These are phyloP conservation scores for Spinus olivaceus DNA, from an alignment of 2,797 vertebrate genomes.

Conservation along the genomic window DNA sequence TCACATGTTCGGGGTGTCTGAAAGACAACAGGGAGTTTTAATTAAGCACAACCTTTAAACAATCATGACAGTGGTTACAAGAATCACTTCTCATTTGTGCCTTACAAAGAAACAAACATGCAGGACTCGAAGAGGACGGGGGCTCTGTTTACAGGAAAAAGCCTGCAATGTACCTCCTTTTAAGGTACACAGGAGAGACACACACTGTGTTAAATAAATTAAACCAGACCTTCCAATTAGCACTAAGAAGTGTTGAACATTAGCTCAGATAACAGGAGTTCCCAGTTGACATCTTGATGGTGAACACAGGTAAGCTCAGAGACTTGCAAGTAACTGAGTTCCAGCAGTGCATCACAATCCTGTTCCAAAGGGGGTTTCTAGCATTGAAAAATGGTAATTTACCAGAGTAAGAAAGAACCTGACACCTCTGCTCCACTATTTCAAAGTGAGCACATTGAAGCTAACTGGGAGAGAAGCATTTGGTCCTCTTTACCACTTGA, in stretches of 20 bases:
- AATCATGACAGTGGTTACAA: background rate
- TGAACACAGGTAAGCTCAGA: background rate
- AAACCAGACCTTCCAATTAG: background rate
- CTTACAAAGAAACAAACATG: background rate
- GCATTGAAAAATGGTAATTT: background rate
- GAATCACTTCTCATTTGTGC: background rate
- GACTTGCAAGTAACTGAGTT: background rate
- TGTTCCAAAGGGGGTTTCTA: background rate
- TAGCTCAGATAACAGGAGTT: background rate
- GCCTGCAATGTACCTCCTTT: background rate
- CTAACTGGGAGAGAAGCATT: background rate
- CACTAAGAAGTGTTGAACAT: background rate
- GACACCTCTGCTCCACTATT: background rate
- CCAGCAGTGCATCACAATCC: background rate
- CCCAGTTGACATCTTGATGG: background rate
- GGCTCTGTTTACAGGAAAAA: background rate
- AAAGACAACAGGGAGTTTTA: background rate
- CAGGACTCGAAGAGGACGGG: background rate
- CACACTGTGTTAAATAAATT: background rate
- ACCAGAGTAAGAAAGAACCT: background rate
- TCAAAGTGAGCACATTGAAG: background rate
- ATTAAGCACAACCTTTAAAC: background rate
- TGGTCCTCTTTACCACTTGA: background rate
- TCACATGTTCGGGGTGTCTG: conserved; percentile 93
- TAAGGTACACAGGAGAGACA: background rate